A percentile compares a stretch with the other conserved stretches of the same genome.
phyloP scores from a whole-genome alignment of 2,888 invertebrate species.

The Drosophila melanosoma region DNA sequence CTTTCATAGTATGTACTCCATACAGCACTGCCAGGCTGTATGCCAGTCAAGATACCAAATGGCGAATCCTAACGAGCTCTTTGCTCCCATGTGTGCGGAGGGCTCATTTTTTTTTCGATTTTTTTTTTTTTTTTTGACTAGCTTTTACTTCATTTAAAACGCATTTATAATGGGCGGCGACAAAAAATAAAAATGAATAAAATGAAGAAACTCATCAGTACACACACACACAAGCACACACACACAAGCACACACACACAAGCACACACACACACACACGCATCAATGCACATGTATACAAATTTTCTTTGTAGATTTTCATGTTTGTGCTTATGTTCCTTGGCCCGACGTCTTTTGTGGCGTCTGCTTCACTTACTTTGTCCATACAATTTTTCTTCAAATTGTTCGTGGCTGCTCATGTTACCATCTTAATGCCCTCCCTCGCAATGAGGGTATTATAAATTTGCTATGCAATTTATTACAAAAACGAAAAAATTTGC shows the following conservation, averaged over 20 bases:
- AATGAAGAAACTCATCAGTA: conserved; percentile 72
- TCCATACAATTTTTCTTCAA: conserved; percentile 75
- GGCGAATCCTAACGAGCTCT: conserved; percentile 75
- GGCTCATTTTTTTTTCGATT: conserved; percentile 31
- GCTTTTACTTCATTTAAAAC: conserved; percentile 81
- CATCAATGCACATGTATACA: conserved; percentile 77
- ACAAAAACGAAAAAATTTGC: background rate
- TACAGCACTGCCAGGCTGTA: conserved; percentile 42
- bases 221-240: conserved; percentile 38
- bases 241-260: conserved; percentile 9
- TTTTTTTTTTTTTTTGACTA: conserved; percentile 73
- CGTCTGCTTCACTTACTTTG: conserved; percentile 74
- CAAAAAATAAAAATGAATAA: conserved; percentile 47
- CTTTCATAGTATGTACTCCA: conserved; percentile 13
- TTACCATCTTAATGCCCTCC: conserved; percentile 51
- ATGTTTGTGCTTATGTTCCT: conserved; percentile 64
- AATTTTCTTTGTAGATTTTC: conserved; percentile 78
- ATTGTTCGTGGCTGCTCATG: conserved; percentile 68
- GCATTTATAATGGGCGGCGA: conserved; percentile 76
- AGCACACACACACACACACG: conserved; percentile 11
- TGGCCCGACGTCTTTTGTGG: conserved; percentile 66
- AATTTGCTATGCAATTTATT: background rate
- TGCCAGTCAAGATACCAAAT: conserved; percentile 77
- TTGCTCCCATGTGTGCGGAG: conserved; percentile 61
- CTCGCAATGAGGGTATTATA: background rate